Percentiles rank a stretch among this genome's conserved stretches.
Evolutionary conservation across 2,888 invertebrate genomes (phyloP).

Genomic region (Stenichneumon culpator): DNA sequence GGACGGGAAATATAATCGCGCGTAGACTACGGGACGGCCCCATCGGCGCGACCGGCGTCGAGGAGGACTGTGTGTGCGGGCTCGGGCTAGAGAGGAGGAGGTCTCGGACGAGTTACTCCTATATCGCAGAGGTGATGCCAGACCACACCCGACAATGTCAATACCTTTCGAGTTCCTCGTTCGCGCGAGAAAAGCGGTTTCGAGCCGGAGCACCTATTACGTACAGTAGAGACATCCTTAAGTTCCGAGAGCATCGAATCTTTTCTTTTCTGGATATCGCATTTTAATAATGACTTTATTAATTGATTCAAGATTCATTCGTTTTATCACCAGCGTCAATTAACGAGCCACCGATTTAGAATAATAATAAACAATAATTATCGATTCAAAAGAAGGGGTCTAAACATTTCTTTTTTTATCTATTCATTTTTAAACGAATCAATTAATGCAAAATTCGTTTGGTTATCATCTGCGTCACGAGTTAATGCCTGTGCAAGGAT

Average conservation of each 20-base stretch:
- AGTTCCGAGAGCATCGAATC: neutral
- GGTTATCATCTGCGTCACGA: too few species aligned
- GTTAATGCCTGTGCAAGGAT: too few species aligned
- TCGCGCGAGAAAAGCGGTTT: constrained; percentile 18
- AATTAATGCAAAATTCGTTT: too few species aligned
- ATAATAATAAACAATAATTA: too few species aligned
- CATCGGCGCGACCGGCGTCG: constrained; percentile 15
- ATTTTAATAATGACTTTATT: too few species aligned
- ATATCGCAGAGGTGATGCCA: constrained; percentile 46
- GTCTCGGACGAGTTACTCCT: constrained; percentile 10
- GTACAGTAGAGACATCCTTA: neutral
- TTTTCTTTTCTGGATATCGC: neutral
- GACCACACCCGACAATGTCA: constrained; percentile 64
- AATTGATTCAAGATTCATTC: too few species aligned
- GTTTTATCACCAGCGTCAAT: too few species aligned
- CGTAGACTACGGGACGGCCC: constrained; percentile 37
- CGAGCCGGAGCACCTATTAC: constrained; percentile 1
- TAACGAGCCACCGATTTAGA: too few species aligned
- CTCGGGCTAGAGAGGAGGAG: constrained; percentile 13
- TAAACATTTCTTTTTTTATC: too few species aligned
- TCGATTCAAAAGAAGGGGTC: too few species aligned
- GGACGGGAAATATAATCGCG: constrained; percentile 59
- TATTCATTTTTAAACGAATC: too few species aligned
- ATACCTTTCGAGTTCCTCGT: constrained; percentile 46
- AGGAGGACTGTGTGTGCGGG: constrained; percentile 7